Percentiles rank a stretch among this genome's conserved stretches.
Conservation (phyloP, 2,797 vertebrate genomes). For the Prionace glauca region DNA sequence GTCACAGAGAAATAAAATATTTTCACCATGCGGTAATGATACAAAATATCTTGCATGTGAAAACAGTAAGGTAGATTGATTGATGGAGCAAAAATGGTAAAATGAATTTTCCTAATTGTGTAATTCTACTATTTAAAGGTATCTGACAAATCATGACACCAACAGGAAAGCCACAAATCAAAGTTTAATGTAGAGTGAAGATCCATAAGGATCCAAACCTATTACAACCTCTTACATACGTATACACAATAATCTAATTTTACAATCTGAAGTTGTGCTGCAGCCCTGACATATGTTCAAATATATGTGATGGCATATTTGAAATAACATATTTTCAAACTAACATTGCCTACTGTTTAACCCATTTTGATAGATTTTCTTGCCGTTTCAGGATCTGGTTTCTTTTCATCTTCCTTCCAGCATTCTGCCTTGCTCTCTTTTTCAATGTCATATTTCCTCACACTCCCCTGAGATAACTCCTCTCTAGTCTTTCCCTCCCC, state of each 20-base stretch:
- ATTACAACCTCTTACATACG: background rate
- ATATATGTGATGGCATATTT: background rate
- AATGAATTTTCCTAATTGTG: background rate
- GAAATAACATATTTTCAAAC: background rate
- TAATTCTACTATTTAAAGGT: background rate
- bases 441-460: background rate
- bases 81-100: background rate
- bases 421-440: background rate
- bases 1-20: constrained; percentile 7
- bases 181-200: background rate
- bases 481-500: background rate
- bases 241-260: background rate
- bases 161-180: background rate
- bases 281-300: background rate
- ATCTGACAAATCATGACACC: background rate
- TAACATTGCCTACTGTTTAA: background rate
- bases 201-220: background rate
- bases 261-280: background rate
- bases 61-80: background rate
- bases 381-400: background rate
- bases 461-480: background rate
- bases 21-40: background rate
- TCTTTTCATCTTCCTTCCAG: background rate
- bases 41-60: constrained; percentile 17
- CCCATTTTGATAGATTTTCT: background rate